These are phyloP conservation scores for Mylabris phalerata DNA, from an alignment of 1,140 invertebrate species.

Conservation along the genomic window DNA sequence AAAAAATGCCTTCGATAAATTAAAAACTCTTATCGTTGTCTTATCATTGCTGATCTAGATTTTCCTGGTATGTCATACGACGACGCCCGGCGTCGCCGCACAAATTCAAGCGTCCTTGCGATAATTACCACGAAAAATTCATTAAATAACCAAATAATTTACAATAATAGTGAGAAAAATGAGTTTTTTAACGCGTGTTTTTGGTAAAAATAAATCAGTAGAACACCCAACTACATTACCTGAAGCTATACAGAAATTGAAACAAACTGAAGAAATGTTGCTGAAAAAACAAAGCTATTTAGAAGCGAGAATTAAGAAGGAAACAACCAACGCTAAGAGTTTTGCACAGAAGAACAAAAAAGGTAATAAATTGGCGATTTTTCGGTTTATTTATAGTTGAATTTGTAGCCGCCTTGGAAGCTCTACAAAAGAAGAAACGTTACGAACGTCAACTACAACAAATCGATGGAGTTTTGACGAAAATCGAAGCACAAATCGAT, in stretches of 20 bases:
- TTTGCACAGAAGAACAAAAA: slow-evolving; percentile 5
- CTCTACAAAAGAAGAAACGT: slow-evolving; percentile 94
- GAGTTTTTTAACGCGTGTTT: slow-evolving; percentile 5
- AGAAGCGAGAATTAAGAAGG: slow-evolving; percentile 2
- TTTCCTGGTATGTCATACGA: too few species aligned
- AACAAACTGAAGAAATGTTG: slow-evolving; percentile 1
- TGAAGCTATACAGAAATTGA: not conserved
- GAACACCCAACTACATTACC: not conserved
- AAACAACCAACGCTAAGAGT: not conserved
- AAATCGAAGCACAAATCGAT: slow-evolving; percentile 96
- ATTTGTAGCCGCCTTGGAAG: slow-evolving; percentile 66
- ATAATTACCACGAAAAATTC: too few species aligned
- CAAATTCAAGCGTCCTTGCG: too few species aligned
- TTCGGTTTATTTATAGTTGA: not conserved
- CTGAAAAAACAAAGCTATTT: not conserved
- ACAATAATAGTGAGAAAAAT: not conserved
- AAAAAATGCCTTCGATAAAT: too few species aligned
- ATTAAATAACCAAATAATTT: too few species aligned
- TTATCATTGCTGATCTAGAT: too few species aligned
- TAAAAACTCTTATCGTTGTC: too few species aligned
- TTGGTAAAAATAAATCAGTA: not conserved
- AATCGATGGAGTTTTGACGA: slow-evolving; percentile 96
- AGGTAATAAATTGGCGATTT: not conserved
- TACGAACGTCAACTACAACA: slow-evolving; percentile 95
- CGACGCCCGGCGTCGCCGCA: too few species aligned